Conservation (phyloP, 1,140 invertebrate species). For the Anthonomus grandis region DNA sequence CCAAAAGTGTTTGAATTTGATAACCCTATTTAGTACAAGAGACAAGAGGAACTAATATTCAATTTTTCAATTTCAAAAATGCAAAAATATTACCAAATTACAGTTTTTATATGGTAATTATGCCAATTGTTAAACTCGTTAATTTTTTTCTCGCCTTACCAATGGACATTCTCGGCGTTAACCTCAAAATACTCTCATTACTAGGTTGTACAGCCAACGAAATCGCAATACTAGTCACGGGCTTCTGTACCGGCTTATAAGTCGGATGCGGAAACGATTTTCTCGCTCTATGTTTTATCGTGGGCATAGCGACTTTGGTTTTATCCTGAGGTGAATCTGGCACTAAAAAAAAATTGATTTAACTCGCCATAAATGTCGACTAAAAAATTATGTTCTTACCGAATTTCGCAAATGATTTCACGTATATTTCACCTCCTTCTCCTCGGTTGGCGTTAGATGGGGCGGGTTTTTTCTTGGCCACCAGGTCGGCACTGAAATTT, state of each 20-base stretch:
- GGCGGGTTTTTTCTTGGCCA: background rate
- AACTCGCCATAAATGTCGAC: background rate
- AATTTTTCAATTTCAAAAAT: too few species aligned
- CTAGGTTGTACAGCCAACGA: too few species aligned
- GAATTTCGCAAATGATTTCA: conserved; percentile 40
- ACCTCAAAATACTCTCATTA: too few species aligned
- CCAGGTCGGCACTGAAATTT: conserved; percentile 29
- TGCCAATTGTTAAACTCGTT: too few species aligned
- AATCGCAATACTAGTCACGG: background rate
- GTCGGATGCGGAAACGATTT: conserved; percentile 40
- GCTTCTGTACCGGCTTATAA: conserved; percentile 18
- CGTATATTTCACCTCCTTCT: conserved; percentile 32
- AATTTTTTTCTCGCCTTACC: too few species aligned
- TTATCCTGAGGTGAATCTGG: conserved; percentile 3
- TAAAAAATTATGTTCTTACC: conserved; percentile 7
- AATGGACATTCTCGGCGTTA: too few species aligned
- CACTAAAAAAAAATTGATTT: conserved; percentile 1
- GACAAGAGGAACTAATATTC: too few species aligned
- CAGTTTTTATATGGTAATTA: too few species aligned
- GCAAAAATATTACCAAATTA: too few species aligned
- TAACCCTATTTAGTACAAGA: too few species aligned
- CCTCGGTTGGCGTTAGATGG: background rate
- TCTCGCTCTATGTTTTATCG: conserved; percentile 32
- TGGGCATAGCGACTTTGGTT: background rate
- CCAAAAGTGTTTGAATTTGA: too few species aligned